phyloP scores from a whole-genome alignment of 1,140 invertebrate species.

The Aleiodes sp. region DNA sequence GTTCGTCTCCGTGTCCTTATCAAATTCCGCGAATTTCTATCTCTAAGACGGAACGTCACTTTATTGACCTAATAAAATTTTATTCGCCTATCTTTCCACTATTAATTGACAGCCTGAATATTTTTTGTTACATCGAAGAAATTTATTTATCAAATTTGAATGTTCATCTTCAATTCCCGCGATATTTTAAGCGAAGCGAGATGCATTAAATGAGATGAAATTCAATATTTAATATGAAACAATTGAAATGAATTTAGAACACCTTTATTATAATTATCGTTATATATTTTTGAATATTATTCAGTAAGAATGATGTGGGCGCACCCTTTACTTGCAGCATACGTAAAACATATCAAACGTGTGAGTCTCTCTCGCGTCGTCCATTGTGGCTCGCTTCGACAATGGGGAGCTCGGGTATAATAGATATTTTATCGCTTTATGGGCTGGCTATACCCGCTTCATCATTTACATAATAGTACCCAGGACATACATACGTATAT shows the following conservation, averaged over 20 bases:
- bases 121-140: too few species aligned
- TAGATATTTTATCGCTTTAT: conserved; percentile 18
- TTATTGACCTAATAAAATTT: neutral
- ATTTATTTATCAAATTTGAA: too few species aligned
- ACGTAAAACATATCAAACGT: neutral
- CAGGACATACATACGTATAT: neutral
- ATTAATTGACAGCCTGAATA: too few species aligned
- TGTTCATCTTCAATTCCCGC: too few species aligned
- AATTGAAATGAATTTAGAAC: neutral
- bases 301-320: neutral
- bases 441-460: neutral
- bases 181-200: too few species aligned
- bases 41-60: neutral
- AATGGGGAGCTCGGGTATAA: conserved; percentile 5
- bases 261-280: neutral
- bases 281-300: neutral
- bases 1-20: neutral
- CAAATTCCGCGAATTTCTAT: too few species aligned
- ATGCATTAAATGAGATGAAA: neutral
- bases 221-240: neutral
- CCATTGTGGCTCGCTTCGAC: neutral
- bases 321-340: neutral
- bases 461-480: conserved; percentile 19
- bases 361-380: neutral
- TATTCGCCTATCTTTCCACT: too few species aligned